Evolutionary conservation across 2,113 vertebrate genomes (phyloP).

Genomic region (Cisticola juncidis): DNA sequence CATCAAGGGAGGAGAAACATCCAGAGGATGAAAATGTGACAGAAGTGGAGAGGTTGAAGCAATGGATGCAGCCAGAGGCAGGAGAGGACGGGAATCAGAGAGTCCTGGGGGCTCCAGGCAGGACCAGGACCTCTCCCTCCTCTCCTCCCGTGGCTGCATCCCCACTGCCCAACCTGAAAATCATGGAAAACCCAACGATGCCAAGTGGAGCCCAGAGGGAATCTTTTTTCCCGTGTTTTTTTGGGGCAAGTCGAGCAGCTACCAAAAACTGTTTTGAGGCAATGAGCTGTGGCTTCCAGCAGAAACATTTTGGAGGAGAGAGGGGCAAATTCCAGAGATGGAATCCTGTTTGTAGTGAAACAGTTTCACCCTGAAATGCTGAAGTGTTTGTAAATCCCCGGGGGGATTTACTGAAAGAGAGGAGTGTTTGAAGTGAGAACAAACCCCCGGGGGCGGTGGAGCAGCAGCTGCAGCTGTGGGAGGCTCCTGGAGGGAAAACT

Average conservation of each 20-base stretch:
- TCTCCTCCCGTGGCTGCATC: background rate
- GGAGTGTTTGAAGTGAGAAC: background rate
- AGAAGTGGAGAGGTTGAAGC: background rate
- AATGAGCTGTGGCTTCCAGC: rapidly evolving
- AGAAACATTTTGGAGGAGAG: rapidly evolving
- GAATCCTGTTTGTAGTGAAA: background rate
- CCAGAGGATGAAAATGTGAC: background rate
- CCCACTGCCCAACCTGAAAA: background rate
- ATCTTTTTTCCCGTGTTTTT: rapidly evolving
- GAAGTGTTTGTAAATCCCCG: background rate
- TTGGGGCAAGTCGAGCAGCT: background rate
- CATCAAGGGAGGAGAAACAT: background rate
- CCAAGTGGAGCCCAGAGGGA: background rate
- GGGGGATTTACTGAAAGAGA: no score
- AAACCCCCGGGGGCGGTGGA: background rate
- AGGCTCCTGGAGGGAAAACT: background rate
- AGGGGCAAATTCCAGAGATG: background rate
- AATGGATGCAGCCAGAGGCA: background rate
- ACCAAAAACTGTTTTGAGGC: rapidly evolving
- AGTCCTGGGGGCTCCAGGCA: background rate
- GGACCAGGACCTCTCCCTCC: background rate
- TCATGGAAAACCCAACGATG: rapidly evolving
- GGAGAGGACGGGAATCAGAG: background rate
- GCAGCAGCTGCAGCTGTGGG: background rate
- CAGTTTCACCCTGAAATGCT: background rate